A percentile compares a stretch with the other conserved stretches of the same genome.
Conservation (phyloP, 2,888 invertebrate species). For the Ectropis crepuscularia region DNA sequence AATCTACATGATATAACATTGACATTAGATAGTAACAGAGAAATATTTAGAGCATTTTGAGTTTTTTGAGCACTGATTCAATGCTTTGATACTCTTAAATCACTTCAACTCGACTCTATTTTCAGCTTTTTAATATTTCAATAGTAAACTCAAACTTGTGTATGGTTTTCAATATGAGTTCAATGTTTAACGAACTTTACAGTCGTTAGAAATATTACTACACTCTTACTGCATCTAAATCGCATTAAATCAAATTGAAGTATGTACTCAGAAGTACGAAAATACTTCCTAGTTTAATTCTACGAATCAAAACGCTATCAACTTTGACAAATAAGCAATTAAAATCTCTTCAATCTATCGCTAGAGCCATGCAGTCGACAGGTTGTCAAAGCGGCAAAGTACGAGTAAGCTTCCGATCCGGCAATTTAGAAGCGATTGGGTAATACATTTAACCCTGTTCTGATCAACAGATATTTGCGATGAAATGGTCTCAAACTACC, state of each 20-base stretch:
- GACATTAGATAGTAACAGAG: too few species aligned
- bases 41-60: too few species aligned
- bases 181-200: not conserved
- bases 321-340: conserved; percentile 37
- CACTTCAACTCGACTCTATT: too few species aligned
- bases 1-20: too few species aligned
- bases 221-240: not conserved
- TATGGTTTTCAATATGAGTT: not conserved
- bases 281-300: conserved; percentile 11
- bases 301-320: conserved; percentile 15
- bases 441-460: conserved; percentile 44
- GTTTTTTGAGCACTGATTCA: too few species aligned
- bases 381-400: conserved; percentile 44
- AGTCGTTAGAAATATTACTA: not conserved
- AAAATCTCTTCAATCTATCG: conserved; percentile 37
- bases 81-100: too few species aligned
- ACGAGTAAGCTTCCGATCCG: conserved; percentile 40
- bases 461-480: conserved; percentile 44
- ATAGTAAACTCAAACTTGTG: too few species aligned
- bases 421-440: conserved; percentile 40
- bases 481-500: conserved; percentile 42
- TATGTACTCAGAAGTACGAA: not conserved
- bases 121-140: too few species aligned
- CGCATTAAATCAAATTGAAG: not conserved
- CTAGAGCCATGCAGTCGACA: conserved; percentile 43